Evolutionary conservation across 2,888 invertebrate species (phyloP).

Genomic region (Caradrina kadenii): DNA sequence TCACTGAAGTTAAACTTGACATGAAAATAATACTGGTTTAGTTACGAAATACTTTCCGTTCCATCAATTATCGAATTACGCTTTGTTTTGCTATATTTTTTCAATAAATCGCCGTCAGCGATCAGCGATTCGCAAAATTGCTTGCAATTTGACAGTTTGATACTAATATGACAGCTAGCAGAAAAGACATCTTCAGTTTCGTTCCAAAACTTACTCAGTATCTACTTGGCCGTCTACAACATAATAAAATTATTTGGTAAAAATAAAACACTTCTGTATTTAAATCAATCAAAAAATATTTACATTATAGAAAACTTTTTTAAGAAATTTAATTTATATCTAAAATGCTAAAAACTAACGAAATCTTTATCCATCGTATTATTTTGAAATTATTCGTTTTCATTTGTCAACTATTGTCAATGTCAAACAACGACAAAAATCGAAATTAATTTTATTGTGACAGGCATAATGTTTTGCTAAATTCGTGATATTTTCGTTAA

Average conservation of each 20-base stretch:
- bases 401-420: conserved; percentile 4
- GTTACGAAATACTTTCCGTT: conserved; percentile 59
- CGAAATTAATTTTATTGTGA: background rate
- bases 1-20: conserved; percentile 53
- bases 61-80: conserved; percentile 66
- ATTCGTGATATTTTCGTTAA: background rate
- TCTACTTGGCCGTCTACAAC: background rate
- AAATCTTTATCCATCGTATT: no score
- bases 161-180: conserved; percentile 19
- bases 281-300: background rate
- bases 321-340: no score
- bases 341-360: no score
- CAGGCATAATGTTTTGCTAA: conserved; percentile 1
- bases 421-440: background rate
- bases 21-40: conserved; percentile 60
- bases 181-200: background rate
- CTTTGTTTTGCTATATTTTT: conserved; percentile 69
- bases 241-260: background rate
- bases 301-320: background rate
- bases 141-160: conserved; percentile 39
- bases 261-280: background rate
- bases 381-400: background rate
- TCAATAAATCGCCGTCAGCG: conserved; percentile 48
- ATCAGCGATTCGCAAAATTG: conserved; percentile 62
- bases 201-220: conserved; percentile 20